These are phyloP conservation scores for Phoenicopterus ruber DNA, from an alignment of 2,113 vertebrate species.

Conservation along the genomic window DNA sequence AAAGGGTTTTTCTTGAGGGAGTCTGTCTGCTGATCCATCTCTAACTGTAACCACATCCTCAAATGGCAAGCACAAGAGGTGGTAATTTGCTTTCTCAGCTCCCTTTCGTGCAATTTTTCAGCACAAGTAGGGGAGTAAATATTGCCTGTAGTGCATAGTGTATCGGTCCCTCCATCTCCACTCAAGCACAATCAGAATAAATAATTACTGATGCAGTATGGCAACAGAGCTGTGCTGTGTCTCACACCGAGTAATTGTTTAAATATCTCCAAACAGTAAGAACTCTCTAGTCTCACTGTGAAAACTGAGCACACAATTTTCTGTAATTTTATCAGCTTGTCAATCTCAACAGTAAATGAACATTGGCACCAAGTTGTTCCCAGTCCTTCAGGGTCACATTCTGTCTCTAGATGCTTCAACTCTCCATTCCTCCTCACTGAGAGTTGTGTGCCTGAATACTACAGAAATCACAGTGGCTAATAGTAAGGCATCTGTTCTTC, in stretches of 20 bases:
- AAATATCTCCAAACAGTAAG: slow-evolving; percentile 17
- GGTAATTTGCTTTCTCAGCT: not conserved
- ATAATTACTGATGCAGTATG: not conserved
- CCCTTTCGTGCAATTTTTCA: not conserved
- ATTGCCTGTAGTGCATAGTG: not conserved
- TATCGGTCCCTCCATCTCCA: not conserved
- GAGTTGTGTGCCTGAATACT: not conserved
- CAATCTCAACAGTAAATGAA: not conserved
- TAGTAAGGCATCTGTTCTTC: not conserved
- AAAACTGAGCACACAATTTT: not conserved
- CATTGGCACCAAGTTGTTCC: not conserved
- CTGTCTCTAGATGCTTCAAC: not conserved
- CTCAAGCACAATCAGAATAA: slow-evolving; percentile 1
- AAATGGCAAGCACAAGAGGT: not conserved
- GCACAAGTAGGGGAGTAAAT: not conserved
- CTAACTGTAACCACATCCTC: not conserved
- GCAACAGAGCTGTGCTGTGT: not conserved
- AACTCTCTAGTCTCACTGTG: slow-evolving; percentile 5
- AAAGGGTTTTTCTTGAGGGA: not conserved
- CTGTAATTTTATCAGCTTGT: not conserved
- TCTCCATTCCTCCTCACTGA: not conserved
- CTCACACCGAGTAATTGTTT: not conserved
- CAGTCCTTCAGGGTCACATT: not conserved
- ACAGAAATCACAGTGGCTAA: not conserved
- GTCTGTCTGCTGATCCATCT: not conserved